A percentile compares a stretch with the other conserved stretches of the same genome.
phyloP scores from a whole-genome alignment of 2,113 vertebrate species.

The Rhinogobius similis region DNA sequence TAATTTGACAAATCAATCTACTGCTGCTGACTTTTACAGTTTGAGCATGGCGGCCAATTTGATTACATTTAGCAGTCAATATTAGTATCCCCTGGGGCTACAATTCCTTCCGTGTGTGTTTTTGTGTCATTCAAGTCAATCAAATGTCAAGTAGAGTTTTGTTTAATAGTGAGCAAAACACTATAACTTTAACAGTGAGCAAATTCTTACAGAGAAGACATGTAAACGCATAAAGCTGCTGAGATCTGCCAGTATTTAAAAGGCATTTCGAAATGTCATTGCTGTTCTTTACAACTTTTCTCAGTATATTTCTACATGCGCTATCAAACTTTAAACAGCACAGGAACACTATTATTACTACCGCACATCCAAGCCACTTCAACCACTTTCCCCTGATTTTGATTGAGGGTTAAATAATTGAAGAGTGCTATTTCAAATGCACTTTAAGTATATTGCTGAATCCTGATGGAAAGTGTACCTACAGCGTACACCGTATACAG shows the following conservation, averaged over 20 bases:
- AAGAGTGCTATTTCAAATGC: conserved; percentile 3
- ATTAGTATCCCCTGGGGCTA: neutral
- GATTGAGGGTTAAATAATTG: conserved; percentile 14
- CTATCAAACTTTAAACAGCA: neutral
- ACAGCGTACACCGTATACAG: neutral
- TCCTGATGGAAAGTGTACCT: conserved; percentile 10
- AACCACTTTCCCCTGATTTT: neutral
- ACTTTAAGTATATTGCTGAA: neutral
- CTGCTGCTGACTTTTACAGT: neutral
- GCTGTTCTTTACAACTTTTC: neutral
- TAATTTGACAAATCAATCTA: conserved; percentile 11
- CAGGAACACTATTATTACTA: neutral
- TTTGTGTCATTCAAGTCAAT: neutral
- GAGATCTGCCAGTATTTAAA: neutral
- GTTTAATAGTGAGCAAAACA: too few relatives aligned
- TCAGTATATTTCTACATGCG: neutral
- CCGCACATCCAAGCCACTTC: conserved; percentile 1
- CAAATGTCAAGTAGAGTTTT: neutral
- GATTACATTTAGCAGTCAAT: neutral
- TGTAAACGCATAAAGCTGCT: neutral
- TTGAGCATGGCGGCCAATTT: neutral
- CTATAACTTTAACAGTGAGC: too few relatives aligned
- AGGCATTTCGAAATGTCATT: neutral
- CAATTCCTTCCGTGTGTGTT: neutral
- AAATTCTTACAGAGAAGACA: neutral